A percentile compares a stretch with the other conserved stretches of the same genome.
Conservation (phyloP, 2,888 invertebrate genomes). For the Nipponacmea schrenckii region DNA sequence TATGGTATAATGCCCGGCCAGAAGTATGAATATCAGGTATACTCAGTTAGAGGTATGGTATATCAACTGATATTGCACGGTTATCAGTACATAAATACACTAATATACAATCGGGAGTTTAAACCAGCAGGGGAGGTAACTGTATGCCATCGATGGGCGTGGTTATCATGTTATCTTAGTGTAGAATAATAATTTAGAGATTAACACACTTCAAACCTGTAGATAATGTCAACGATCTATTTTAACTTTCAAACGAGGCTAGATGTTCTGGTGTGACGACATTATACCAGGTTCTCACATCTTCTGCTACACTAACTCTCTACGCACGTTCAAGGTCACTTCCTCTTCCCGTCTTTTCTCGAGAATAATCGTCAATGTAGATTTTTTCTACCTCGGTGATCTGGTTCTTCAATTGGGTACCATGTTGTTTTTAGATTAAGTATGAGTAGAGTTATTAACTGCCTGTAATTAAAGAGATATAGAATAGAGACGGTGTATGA, state of each 20-base stretch:
- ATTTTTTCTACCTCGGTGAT: too few species aligned
- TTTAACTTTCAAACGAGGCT: neutral
- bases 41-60: slow-evolving; percentile 2
- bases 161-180: slow-evolving; percentile 1
- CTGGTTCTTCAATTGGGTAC: too few species aligned
- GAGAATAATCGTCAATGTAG: neutral
- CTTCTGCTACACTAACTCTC: neutral
- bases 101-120: slow-evolving; percentile 6
- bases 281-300: slow-evolving; percentile 1
- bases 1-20: neutral
- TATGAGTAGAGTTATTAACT: too few species aligned
- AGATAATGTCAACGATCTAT: slow-evolving; percentile 6
- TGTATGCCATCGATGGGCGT: neutral
- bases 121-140: neutral
- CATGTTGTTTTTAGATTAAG: too few species aligned
- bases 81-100: slow-evolving; percentile 4
- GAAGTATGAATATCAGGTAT: slow-evolving; percentile 1
- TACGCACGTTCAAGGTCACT: neutral
- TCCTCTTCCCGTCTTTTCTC: neutral
- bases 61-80: slow-evolving; percentile 6
- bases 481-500: too few species aligned
- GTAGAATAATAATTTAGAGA: slow-evolving; percentile 5
- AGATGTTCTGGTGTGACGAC: neutral
- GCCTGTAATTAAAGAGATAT: too few species aligned
- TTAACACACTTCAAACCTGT: slow-evolving; percentile 4